Evolutionary conservation across 2,888 invertebrate species (phyloP).

Genomic region (Ferrisia virgata): DNA sequence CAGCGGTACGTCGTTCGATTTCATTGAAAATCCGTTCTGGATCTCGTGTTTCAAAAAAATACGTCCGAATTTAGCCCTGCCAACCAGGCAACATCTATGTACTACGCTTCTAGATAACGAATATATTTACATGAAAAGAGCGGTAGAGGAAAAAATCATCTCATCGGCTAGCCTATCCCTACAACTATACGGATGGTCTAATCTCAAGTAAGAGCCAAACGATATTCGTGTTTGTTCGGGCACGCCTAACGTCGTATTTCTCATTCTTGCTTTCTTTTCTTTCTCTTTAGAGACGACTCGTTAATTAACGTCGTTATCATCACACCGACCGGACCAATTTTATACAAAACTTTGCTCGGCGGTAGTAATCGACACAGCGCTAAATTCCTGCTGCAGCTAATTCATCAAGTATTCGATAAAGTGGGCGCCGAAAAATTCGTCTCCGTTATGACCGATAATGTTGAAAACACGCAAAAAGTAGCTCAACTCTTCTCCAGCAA

Average conservation of each 20-base stretch:
- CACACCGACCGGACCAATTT: slow-evolving; percentile 48
- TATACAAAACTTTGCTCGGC: slow-evolving; percentile 47
- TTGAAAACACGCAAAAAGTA: slow-evolving; percentile 47
- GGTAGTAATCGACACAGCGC: slow-evolving; percentile 47
- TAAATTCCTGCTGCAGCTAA: slow-evolving; percentile 46
- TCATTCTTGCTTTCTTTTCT: not conserved
- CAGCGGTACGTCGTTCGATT: slow-evolving; percentile 24
- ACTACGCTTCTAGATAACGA: slow-evolving; percentile 23
- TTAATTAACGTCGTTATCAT: slow-evolving; percentile 8
- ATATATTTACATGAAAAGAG: not conserved
- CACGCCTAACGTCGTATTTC: too few species aligned
- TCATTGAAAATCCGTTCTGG: slow-evolving; percentile 34
- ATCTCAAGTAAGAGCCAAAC: slow-evolving; percentile 15
- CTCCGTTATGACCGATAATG: slow-evolving; percentile 48
- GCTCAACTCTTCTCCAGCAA: slow-evolving; percentile 25
- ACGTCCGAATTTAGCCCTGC: slow-evolving; percentile 5
- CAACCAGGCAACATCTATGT: not conserved
- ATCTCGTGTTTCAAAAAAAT: slow-evolving; percentile 31
- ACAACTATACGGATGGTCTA: slow-evolving; percentile 35
- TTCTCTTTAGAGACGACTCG: slow-evolving; percentile 47
- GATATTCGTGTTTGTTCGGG: too few species aligned
- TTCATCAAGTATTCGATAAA: slow-evolving; percentile 47
- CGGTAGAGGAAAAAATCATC: not conserved
- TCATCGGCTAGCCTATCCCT: not conserved
- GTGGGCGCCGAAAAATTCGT: slow-evolving; percentile 47